These are phyloP conservation scores for Dysmachus trigonus DNA, from an alignment of 2,888 invertebrate species.

Conservation along the genomic window DNA sequence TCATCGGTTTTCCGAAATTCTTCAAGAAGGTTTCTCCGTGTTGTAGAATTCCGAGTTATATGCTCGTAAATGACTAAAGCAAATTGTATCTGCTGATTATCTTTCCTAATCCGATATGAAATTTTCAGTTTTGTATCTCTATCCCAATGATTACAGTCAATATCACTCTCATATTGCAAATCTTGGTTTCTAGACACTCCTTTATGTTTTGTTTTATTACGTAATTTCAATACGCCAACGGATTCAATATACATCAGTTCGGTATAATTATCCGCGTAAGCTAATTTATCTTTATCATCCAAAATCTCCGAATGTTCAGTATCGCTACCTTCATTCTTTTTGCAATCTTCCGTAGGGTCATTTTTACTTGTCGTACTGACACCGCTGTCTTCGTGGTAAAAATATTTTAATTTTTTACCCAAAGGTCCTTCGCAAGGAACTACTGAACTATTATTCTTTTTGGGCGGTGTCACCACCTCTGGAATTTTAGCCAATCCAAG, in stretches of 20 bases:
- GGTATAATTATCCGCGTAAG: background rate
- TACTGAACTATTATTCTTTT: conserved; percentile 1
- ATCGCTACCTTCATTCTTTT: background rate
- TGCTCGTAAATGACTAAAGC: conserved; percentile 57
- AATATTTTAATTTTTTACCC: conserved; percentile 31
- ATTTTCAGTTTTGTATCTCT: conserved; percentile 55
- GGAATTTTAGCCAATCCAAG: conserved; percentile 33
- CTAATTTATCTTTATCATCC: background rate
- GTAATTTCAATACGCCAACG: conserved; percentile 40
- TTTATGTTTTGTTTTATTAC: conserved; percentile 43
- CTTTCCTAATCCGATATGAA: conserved; percentile 55
- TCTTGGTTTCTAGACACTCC: conserved; percentile 14
- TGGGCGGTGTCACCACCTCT: conserved; percentile 46
- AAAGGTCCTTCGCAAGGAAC: conserved; percentile 5
- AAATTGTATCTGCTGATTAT: conserved; percentile 56
- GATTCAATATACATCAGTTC: conserved; percentile 48
- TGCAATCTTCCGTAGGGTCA: background rate
- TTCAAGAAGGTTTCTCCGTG: conserved; percentile 56
- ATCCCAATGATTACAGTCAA: conserved; percentile 48
- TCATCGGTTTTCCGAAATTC: conserved; percentile 51
- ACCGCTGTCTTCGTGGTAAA: background rate
- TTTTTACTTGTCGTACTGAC: background rate
- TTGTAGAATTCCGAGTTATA: conserved; percentile 44
- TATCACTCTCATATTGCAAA: background rate
- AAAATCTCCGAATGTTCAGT: background rate